Base-by-base conservation (phyloP, 1,140 invertebrate genomes). In the Adelges cooleyi region DNA sequence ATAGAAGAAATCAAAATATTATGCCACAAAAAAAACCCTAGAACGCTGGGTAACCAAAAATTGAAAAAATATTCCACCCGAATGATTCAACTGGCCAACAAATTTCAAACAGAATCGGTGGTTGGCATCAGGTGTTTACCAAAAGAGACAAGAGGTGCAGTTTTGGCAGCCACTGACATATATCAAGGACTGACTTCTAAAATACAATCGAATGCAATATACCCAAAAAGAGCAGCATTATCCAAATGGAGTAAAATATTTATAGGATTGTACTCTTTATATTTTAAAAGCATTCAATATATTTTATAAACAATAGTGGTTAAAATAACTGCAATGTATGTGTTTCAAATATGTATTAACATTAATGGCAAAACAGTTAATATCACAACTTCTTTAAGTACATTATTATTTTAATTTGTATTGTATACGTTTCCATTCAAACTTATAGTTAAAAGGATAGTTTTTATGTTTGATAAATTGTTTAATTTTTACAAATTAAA, bases 271-370 rank as follows among this genome's bases (percentile, higher is more conserved):
- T 23, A 54, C 17, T 20, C 18, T 1, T 6, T 54, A 15, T 54
- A 54, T n/a, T 22, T 54, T 38, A 54, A 54, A 54, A 54, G 20
- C 6, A 54, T 54, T 10, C 20, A 54, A 23, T 54, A 40, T 33
- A 25, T 27, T 27, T 22, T 51, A 51, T 51, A 25, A 10, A n/a
- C n/a, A n/a, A n/a, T n/a, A n/a, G n/a, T n/a, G n/a, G n/a, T n/a
- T n/a, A n/a, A n/a, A n/a, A n/a, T n/a, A n/a, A n/a, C n/a, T n/a
- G n/a, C n/a, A n/a, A n/a, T n/a, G n/a, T n/a, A n/a, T n/a, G n/a
- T n/a, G n/a, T n/a, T n/a, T n/a, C n/a, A n/a, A n/a, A n/a, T n/a
- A n/a, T n/a, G n/a, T n/a, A n/a, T n/a, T n/a, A n/a, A n/a, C n/a
- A n/a, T n/a, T n/a, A n/a, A n/a, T n/a, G n/a, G n/a, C n/a, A n/a